Evolutionary conservation across 2,888 invertebrate species (phyloP).

Genomic region (Sylvicola fuscatus): DNA sequence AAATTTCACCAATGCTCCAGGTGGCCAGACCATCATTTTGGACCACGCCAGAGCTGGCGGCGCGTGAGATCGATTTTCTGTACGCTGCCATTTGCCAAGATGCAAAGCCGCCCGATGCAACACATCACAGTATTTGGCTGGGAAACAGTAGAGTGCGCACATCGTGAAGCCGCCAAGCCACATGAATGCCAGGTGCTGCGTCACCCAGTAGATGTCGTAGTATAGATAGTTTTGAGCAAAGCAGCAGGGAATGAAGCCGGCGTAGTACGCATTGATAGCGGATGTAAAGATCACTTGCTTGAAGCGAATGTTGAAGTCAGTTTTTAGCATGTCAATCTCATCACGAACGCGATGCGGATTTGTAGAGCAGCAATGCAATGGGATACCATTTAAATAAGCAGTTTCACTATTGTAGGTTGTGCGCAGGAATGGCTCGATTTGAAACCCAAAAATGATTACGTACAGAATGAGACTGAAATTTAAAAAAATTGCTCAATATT

Average conservation of each 20-base stretch:
- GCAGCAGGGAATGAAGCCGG: slow-evolving; percentile 73
- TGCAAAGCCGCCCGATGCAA: slow-evolving; percentile 79
- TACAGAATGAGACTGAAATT: slow-evolving; percentile 44
- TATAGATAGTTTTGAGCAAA: slow-evolving; percentile 61
- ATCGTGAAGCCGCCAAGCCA: slow-evolving; percentile 71
- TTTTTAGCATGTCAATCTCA: slow-evolving; percentile 66
- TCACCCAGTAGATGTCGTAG: slow-evolving; percentile 67
- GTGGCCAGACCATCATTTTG: slow-evolving; percentile 43
- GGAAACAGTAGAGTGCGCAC: slow-evolving; percentile 44
- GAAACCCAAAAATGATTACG: slow-evolving; percentile 60
- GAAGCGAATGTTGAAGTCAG: slow-evolving; percentile 75
- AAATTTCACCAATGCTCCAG: slow-evolving; percentile 52
- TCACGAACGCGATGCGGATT: slow-evolving; percentile 50
- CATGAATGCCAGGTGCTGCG: slow-evolving; percentile 65
- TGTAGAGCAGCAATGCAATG: slow-evolving; percentile 56
- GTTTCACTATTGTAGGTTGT: slow-evolving; percentile 18
- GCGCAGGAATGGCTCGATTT: slow-evolving; percentile 58
- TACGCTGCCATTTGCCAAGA: slow-evolving; percentile 37
- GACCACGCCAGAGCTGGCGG: slow-evolving; percentile 28
- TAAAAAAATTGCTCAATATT: neutral
- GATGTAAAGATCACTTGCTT: slow-evolving; percentile 74
- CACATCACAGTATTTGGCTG: slow-evolving; percentile 60
- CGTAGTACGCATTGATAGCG: slow-evolving; percentile 67
- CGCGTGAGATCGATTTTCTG: slow-evolving; percentile 13
- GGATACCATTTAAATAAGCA: slow-evolving; percentile 31